These are phyloP conservation scores for Trachelus stipa DNA, from an alignment of 2,888 invertebrate species.

Conservation along the genomic window DNA sequence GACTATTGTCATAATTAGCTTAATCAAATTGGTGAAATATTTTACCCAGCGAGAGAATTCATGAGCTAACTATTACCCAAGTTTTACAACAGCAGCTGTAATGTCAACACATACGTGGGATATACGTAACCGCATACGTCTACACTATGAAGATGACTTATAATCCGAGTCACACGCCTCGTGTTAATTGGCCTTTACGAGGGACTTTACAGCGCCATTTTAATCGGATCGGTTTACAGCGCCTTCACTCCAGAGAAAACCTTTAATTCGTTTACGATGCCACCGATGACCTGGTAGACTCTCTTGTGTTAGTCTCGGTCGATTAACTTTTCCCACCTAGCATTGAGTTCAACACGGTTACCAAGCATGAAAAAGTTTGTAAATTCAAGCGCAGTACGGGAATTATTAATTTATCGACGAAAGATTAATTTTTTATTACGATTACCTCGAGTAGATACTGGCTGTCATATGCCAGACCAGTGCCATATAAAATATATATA, in stretches of 20 bases:
- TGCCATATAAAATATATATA: not conserved
- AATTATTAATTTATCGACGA: not conserved
- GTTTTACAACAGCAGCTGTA: not conserved
- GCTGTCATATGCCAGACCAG: not conserved
- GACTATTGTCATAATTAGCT: not conserved
- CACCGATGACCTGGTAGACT: constrained; percentile 17
- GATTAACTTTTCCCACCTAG: constrained; percentile 27
- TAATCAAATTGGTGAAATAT: not conserved
- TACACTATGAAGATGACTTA: constrained; percentile 37
- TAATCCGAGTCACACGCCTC: constrained; percentile 50
- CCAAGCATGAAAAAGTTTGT: not conserved
- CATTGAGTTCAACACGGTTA: not conserved
- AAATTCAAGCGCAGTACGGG: not conserved
- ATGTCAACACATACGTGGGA: not conserved
- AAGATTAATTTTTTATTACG: not conserved
- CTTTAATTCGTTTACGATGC: constrained; percentile 56
- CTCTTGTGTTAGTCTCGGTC: constrained; percentile 18
- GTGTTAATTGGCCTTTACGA: constrained; percentile 56
- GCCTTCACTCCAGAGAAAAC: constrained; percentile 38
- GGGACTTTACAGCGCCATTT: constrained; percentile 35
- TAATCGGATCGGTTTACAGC: constrained; percentile 60
- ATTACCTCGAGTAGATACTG: not conserved
- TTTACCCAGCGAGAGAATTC: not conserved
- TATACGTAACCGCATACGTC: not conserved
- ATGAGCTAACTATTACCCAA: not conserved